These are phyloP conservation scores for Bathynomus jamesi DNA, from an alignment of 1,140 invertebrate genomes.

Conservation along the genomic window DNA sequence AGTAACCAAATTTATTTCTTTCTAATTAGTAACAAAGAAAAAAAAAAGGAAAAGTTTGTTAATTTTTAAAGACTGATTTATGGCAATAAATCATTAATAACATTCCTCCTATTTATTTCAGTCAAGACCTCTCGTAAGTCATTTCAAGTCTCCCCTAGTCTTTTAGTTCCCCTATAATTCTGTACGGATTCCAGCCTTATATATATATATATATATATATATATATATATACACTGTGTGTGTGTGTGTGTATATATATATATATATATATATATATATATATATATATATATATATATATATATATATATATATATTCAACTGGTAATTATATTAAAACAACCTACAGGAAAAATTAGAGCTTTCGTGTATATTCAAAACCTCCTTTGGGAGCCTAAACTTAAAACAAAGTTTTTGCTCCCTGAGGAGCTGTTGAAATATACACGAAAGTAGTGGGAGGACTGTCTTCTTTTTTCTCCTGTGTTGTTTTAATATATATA, in stretches of 20 bases:
- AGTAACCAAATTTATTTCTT: not conserved
- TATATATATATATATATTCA: not conserved
- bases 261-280: not conserved
- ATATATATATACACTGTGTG: not conserved
- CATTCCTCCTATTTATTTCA: not conserved
- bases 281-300: not conserved
- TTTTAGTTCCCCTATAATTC: not conserved
- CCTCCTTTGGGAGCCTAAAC: too few species aligned
- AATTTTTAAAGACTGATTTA: not conserved
- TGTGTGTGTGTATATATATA: not conserved
- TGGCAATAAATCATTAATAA: not conserved
- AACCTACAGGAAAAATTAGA: too few species aligned
- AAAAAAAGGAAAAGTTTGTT: not conserved
- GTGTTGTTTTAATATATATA: too few species aligned
- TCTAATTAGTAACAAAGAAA: not conserved
- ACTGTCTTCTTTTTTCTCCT: too few species aligned
- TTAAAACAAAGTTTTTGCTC: too few species aligned
- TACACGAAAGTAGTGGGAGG: too few species aligned
- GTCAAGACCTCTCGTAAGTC: not conserved
- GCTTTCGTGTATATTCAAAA: too few species aligned
- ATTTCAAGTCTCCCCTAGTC: not conserved
- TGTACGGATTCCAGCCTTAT: not conserved
- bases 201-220: not conserved
- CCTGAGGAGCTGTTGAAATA: too few species aligned
- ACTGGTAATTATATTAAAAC: too few species aligned